phyloP scores from a whole-genome alignment of 2,888 invertebrate genomes.

The Oasisia sp. region DNA sequence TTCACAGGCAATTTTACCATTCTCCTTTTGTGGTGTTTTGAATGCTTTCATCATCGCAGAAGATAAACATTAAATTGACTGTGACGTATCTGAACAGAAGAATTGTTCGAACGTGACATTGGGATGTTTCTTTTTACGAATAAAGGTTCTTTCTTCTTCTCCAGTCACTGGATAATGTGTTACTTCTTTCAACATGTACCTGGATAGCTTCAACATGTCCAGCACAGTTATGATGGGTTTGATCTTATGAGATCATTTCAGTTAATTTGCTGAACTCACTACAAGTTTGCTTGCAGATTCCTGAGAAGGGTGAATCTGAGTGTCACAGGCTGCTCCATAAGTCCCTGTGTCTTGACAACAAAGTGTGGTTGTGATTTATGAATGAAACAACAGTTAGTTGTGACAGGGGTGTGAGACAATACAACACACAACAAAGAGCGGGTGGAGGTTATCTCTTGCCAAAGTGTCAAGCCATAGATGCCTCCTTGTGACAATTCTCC shows the following conservation, averaged over 20 bases:
- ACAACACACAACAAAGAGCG: background rate
- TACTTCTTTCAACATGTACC: no score
- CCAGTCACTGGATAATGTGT: no score
- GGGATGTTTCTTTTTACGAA: no score
- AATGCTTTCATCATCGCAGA: no score
- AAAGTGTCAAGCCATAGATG: constrained; percentile 8
- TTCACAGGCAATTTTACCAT: background rate
- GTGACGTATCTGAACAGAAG: no score
- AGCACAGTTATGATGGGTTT: no score
- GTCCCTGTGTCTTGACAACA: background rate
- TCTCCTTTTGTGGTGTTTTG: no score
- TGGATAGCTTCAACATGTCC: no score
- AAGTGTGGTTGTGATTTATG: background rate
- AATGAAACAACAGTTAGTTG: background rate
- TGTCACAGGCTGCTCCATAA: constrained; percentile 24
- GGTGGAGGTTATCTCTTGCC: constrained; percentile 18
- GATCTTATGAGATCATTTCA: no score
- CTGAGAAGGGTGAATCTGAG: constrained; percentile 1
- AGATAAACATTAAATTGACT: no score
- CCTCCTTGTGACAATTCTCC: background rate
- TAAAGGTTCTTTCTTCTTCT: no score
- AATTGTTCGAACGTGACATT: no score
- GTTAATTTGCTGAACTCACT: background rate
- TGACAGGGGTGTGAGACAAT: background rate
- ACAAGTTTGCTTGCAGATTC: background rate